Conservation (phyloP, 2,113 vertebrate species). For the Rhynchomys soricoides region DNA sequence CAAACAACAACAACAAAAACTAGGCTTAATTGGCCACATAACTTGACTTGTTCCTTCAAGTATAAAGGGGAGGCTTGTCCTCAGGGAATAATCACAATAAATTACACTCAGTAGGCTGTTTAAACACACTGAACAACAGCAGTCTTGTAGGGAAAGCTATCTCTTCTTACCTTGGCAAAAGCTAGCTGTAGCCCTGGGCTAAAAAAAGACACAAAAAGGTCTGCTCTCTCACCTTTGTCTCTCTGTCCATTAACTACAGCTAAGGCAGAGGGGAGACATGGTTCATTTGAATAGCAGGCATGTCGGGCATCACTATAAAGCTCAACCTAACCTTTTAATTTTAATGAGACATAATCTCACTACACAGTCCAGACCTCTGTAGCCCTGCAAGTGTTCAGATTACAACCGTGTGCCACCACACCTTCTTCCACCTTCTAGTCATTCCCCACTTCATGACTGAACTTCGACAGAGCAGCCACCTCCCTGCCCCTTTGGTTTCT, state of each 20-base stretch:
- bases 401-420: background rate
- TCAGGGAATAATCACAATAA: background rate
- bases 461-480: background rate
- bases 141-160: background rate
- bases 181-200: background rate
- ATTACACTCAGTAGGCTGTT: background rate
- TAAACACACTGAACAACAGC: background rate
- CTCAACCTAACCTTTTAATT: background rate
- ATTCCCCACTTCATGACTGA: background rate
- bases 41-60: background rate
- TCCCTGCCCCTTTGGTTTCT: background rate
- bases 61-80: background rate
- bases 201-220: background rate
- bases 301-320: background rate
- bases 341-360: background rate
- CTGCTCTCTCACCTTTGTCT: background rate
- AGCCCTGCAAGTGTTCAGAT: background rate
- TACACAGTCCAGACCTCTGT: background rate
- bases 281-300: background rate
- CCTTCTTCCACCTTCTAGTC: background rate
- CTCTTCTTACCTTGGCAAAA: background rate
- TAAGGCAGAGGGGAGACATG: background rate
- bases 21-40: background rate
- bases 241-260: background rate
- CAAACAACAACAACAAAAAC: background rate